Percentiles rank a stretch among this genome's conserved stretches.
phyloP scores from a whole-genome alignment of 2,888 invertebrate genomes.

The Eilema caniola region DNA sequence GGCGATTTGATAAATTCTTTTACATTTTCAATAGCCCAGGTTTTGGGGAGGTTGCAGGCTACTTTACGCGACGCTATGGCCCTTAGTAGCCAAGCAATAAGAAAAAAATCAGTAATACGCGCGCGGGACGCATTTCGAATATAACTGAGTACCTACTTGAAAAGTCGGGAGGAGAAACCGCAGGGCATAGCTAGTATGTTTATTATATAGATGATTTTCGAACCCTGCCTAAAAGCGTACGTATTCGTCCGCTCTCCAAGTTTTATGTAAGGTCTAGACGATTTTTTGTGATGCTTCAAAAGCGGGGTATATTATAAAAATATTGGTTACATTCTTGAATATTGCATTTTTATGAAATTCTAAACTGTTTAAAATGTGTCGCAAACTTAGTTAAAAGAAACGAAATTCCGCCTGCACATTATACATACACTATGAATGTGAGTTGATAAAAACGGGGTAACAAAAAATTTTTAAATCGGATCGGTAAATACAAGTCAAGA shows the following conservation, averaged over 20 bases:
- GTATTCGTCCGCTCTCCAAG: not conserved
- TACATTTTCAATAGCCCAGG: not conserved
- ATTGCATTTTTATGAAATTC: constrained; percentile 1
- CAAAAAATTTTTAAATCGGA: not conserved
- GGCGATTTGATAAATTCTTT: not conserved
- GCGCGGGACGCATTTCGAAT: too few species aligned
- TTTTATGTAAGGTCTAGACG: not conserved
- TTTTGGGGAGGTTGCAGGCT: too few species aligned
- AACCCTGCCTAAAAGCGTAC: not conserved
- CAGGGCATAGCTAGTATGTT: not conserved
- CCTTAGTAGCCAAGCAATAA: too few species aligned
- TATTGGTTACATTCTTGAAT: not conserved
- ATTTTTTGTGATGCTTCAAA: not conserved
- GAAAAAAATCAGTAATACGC: too few species aligned
- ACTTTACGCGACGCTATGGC: too few species aligned
- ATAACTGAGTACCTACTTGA: too few species aligned
- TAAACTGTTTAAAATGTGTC: not conserved
- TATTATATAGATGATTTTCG: not conserved
- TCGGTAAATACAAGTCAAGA: not conserved
- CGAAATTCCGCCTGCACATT: not conserved
- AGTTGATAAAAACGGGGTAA: not conserved
- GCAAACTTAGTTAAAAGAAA: not conserved
- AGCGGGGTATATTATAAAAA: too few species aligned
- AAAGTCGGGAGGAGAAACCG: not conserved
- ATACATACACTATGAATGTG: not conserved